Conservation (phyloP, 2,797 vertebrate genomes). For the Crenichthys baileyi region DNA sequence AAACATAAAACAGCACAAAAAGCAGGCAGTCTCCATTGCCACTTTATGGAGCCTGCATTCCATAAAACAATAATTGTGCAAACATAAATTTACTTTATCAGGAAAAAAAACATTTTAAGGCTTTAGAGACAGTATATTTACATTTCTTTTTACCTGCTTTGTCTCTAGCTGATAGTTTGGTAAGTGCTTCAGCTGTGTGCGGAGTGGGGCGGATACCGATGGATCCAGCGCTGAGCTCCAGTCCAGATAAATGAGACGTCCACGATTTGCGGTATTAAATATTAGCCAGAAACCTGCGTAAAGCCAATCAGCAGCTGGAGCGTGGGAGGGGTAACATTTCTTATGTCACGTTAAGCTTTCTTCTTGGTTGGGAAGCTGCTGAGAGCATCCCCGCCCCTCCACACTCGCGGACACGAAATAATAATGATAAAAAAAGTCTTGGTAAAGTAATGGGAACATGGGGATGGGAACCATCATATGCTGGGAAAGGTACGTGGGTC, state of each 20-base stretch:
- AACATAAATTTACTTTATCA: neutral
- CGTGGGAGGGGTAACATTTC: constrained; percentile 76
- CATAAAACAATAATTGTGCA: neutral
- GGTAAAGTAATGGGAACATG: neutral
- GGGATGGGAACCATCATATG: neutral
- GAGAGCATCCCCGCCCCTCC: constrained; percentile 11
- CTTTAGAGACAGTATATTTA: neutral
- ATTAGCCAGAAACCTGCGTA: constrained; percentile 74
- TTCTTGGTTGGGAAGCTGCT: constrained; percentile 57
- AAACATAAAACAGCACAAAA: neutral
- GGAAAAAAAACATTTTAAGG: neutral
- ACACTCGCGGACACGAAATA: constrained; percentile 17
- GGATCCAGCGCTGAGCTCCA: constrained; percentile 58
- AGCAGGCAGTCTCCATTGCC: neutral
- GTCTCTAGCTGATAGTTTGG: constrained; percentile 38
- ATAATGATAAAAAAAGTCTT: constrained; percentile 6
- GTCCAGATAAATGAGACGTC: constrained; percentile 55
- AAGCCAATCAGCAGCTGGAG: constrained; percentile 81
- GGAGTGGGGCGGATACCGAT: constrained; percentile 33
- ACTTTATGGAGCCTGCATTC: too few relatives aligned
- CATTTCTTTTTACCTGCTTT: constrained; percentile 59
- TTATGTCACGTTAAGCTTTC: constrained; percentile 58
- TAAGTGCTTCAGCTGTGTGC: constrained; percentile 33
- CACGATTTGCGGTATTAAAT: constrained; percentile 74
- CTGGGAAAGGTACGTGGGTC: neutral